Percentiles rank a stretch among this genome's conserved stretches.
phyloP scores from a whole-genome alignment of 2,888 invertebrate species.

The Oligia strigilis region DNA sequence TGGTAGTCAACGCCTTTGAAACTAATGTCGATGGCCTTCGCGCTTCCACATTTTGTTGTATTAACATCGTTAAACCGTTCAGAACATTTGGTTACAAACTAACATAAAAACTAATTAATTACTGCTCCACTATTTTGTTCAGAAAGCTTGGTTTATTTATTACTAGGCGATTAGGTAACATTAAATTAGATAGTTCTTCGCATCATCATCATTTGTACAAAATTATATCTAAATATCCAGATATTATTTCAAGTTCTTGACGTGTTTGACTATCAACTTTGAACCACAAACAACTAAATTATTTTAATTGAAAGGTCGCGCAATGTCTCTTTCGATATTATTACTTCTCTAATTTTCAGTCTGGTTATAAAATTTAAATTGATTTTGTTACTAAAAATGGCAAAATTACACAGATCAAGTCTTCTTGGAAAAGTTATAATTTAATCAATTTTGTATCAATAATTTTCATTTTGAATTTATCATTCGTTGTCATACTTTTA shows the following conservation, averaged over 20 bases:
- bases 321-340: conserved; percentile 21
- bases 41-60: conserved; percentile 26
- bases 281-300: conserved; percentile 22
- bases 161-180: conserved; percentile 1
- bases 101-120: conserved; percentile 5
- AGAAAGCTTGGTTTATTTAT: conserved; percentile 20
- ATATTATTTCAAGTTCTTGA: conserved; percentile 2
- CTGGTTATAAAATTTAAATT: conserved; percentile 26
- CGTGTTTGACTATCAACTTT: conserved; percentile 38
- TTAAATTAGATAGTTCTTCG: background rate
- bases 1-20: conserved; percentile 55
- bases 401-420: conserved; percentile 2
- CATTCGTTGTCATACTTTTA: conserved; percentile 23
- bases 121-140: conserved; percentile 8
- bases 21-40: conserved; percentile 54
- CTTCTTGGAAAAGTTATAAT: conserved; percentile 27
- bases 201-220: background rate
- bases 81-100: conserved; percentile 14
- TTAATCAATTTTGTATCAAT: conserved; percentile 6
- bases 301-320: conserved; percentile 43
- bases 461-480: conserved; percentile 26
- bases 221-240: background rate
- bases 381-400: conserved; percentile 6
- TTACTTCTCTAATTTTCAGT: conserved; percentile 5
- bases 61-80: conserved; percentile 15